Conservation (phyloP, 2,888 invertebrate genomes). For the Sinotaia quadrata region DNA sequence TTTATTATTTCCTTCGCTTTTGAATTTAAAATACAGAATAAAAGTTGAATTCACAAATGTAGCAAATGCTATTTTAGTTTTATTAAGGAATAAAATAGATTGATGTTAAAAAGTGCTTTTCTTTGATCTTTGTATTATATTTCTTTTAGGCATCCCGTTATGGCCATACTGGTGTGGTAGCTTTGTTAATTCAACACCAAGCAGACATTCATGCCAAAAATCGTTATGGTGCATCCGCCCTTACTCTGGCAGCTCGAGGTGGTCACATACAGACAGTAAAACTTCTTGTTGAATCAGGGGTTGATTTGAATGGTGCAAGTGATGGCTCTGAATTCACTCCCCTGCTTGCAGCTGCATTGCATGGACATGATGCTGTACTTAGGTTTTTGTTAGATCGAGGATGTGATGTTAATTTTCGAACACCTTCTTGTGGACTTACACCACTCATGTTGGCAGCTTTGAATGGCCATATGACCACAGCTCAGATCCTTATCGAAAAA, state of each 20-base stretch:
- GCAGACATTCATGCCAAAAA: constrained; percentile 68
- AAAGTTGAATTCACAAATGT: too few species aligned
- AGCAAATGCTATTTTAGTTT: too few species aligned
- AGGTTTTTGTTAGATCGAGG: constrained; percentile 68
- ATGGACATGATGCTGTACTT: constrained; percentile 71
- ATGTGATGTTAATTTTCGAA: constrained; percentile 67
- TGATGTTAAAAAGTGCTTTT: too few species aligned
- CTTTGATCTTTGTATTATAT: constrained; percentile 5
- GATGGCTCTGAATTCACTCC: constrained; percentile 69
- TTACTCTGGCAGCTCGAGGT: constrained; percentile 69
- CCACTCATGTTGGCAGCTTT: constrained; percentile 72
- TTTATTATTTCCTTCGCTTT: too few species aligned
- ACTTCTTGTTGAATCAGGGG: constrained; percentile 66
- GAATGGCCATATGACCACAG: constrained; percentile 72
- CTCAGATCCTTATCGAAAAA: constrained; percentile 70
- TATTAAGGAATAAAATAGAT: too few species aligned
- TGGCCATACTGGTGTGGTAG: constrained; percentile 70
- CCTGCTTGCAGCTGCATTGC: constrained; percentile 68
- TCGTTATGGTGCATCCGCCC: constrained; percentile 67
- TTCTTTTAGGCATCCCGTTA: constrained; percentile 64
- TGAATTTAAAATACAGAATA: too few species aligned
- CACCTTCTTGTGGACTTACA: constrained; percentile 68
- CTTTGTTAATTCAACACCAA: constrained; percentile 67
- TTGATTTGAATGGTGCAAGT: constrained; percentile 57
- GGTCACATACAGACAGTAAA: constrained; percentile 68